Percentiles rank a stretch among this genome's conserved stretches.
Conservation (phyloP, 2,113 vertebrate genomes). For the Eptesicus fuscus region DNA sequence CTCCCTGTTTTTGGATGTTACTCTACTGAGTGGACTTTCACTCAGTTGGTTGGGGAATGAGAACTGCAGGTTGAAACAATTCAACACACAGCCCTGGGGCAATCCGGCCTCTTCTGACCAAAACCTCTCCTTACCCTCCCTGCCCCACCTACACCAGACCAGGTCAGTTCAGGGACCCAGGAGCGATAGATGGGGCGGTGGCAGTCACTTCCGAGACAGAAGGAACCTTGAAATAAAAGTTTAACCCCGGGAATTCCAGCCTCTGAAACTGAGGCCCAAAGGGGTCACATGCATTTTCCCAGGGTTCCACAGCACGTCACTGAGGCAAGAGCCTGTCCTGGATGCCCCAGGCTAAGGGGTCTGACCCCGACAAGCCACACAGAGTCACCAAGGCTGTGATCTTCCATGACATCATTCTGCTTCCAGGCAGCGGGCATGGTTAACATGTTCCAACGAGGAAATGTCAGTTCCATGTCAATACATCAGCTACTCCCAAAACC, state of each 20-base stretch:
- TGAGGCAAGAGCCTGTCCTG: too few species aligned
- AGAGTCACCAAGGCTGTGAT: neutral
- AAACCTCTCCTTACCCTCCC: neutral
- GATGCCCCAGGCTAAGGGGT: neutral
- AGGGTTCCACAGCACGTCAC: neutral
- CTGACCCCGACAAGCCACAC: neutral
- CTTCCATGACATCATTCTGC: neutral
- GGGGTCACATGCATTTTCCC: neutral
- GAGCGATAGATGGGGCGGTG: neutral
- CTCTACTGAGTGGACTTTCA: too few species aligned
- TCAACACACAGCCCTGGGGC: neutral
- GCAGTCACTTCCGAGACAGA: neutral
- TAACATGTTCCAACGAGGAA: neutral
- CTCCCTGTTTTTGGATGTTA: neutral
- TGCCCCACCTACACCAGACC: neutral
- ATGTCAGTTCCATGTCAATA: accelerated
- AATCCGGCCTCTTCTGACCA: neutral
- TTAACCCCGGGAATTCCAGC: neutral
- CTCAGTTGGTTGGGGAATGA: accelerated
- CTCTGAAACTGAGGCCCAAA: neutral
- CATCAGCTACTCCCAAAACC: neutral
- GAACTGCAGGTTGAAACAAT: neutral
- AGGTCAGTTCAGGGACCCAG: neutral
- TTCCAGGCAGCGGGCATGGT: neutral
- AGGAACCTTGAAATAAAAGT: neutral